Base-by-base conservation (phyloP, 2,797 vertebrate genomes). In the Artibeus lituratus region DNA sequence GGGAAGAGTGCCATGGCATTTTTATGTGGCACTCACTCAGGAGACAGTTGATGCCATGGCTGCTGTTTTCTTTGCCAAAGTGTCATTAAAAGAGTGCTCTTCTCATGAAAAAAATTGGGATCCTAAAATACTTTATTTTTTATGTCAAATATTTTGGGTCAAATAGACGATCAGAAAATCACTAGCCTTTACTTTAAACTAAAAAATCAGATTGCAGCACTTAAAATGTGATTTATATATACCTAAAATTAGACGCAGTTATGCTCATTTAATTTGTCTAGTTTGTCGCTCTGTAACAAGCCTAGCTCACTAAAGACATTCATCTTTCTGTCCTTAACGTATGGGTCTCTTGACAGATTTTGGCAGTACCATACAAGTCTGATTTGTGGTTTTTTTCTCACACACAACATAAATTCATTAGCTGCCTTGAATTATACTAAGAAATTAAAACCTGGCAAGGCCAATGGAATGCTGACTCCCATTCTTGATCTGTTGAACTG, bases 281-380 rank as follows among this genome's bases (percentile, higher is more conserved):
- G 3, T 15, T 47, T 93, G 11, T 77, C 77, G 81, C 19, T 93
- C 32, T 94, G 19, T n/a, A 91, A 96, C 49, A 94, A 84, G 94
- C 42, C 47, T 53, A 29, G 29, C 44, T 88, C 22, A 59, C 67
- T 69, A 49, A 62, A 95, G 67, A 65, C 4, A 78, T 72, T 47
- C 9, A 53, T 86, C 32, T 93, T 67, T 96, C 10, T 96, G 21
- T 24, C 32, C 70, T 16, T 86, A 91, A 84, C 15, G 49, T 57
- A 1, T 53, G 73, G 18, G 2, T 94, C 37, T 94, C 55, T 85
- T 94, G 42, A 81, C 16, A 82, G 77, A 70, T 37, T 89, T 93
- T 96, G 78, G 29, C 67, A 94, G 62, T 78, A 47, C 10, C 10
- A 19, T 10, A 11, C 21, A 93, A 72, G 19, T 78, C 37, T 24